A percentile compares a stretch with the other conserved stretches of the same genome.
Evolutionary conservation across 2,888 invertebrate species (phyloP).

Genomic region (Melieria crassipennis): DNA sequence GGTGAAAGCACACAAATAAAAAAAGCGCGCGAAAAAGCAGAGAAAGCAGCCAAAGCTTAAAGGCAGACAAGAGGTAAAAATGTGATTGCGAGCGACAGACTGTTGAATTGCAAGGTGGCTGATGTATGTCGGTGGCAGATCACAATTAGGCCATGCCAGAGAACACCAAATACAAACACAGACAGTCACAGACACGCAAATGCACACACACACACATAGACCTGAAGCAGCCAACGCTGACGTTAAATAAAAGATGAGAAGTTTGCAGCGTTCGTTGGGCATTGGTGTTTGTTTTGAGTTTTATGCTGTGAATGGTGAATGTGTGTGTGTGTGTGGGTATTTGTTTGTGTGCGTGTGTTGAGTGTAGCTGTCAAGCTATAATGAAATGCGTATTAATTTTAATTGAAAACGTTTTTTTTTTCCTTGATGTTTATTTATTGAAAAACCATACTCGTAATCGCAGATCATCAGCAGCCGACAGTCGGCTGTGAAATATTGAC

Average conservation of each 20-base stretch:
- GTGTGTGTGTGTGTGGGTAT: not conserved
- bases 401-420: constrained; percentile 41
- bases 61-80: not conserved
- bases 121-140: not conserved
- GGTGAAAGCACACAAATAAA: not conserved
- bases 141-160: not conserved
- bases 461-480: not conserved
- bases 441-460: constrained; percentile 7
- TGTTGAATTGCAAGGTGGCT: not conserved
- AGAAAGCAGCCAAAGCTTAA: not conserved
- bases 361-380: constrained; percentile 37
- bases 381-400: constrained; percentile 45
- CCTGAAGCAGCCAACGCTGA: not conserved
- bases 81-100: not conserved
- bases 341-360: not conserved
- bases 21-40: constrained; percentile 4
- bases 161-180: no score
- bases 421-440: constrained; percentile 15
- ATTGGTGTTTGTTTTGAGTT: not conserved
- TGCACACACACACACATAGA: no score
- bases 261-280: not conserved
- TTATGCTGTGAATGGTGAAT: not conserved
- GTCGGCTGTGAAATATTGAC: no score
- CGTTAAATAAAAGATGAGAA: constrained; percentile 27
- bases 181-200: no score